phyloP scores from a whole-genome alignment of 2,797 vertebrate genomes.

The Threskiornis aethiopicus region DNA sequence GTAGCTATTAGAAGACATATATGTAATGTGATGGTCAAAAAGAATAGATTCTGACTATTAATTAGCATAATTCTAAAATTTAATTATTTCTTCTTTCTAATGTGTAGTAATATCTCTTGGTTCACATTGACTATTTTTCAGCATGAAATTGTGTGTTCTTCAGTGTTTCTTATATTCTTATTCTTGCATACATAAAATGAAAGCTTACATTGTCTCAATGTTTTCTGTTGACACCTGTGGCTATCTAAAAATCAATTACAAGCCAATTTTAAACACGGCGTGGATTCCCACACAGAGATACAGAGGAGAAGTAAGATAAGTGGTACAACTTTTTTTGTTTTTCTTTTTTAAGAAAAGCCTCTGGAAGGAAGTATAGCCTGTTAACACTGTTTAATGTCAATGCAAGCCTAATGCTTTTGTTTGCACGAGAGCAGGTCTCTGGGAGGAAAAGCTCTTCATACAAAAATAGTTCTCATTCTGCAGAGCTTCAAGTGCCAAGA shows the following conservation, averaged over 20 bases:
- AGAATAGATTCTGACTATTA: not conserved
- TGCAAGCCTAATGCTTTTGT: constrained; percentile 2
- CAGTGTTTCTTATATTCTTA: not conserved
- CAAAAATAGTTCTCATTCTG: not conserved
- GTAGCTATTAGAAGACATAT: not conserved
- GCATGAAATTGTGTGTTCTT: not conserved
- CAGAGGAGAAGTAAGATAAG: constrained; percentile 7
- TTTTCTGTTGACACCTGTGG: constrained; percentile 23
- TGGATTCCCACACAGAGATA: not conserved
- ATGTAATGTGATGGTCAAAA: not conserved
- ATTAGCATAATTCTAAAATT: not conserved
- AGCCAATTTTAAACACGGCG: constrained; percentile 32
- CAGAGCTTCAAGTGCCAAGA: not conserved
- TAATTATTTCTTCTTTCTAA: not conserved
- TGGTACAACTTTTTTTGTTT: not conserved
- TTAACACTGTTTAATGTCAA: constrained; percentile 36
- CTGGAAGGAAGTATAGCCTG: not conserved
- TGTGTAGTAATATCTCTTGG: not conserved
- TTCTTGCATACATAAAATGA: not conserved
- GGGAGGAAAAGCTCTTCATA: not conserved
- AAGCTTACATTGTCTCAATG: not conserved
- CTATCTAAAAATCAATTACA: constrained; percentile 45
- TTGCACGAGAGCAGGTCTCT: not conserved
- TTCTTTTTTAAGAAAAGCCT: not conserved
- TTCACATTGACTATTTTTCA: not conserved